Evolutionary conservation across 2,113 vertebrate genomes (phyloP), one percentile per base, ranked within the genome.

Genomic region (Tringa solitaria): DNA sequence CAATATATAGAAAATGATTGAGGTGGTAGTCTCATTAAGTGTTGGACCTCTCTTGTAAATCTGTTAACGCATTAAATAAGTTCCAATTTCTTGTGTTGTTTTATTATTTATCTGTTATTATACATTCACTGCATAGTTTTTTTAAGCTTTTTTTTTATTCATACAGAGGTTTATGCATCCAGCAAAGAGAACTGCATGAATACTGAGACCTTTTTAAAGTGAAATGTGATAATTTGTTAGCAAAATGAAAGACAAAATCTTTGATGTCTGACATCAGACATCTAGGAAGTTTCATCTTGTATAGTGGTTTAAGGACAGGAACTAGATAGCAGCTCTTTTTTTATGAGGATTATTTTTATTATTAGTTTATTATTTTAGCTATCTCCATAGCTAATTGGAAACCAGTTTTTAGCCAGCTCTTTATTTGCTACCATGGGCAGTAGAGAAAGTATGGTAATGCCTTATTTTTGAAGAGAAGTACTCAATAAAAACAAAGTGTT

Each of bases 41-140:
- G 41, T 67, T 84, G 30, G 10, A 57, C 74, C 12, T 8, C 51
- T 30, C 23, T 9, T 61, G 32, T 76, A 39, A 50, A 12, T 73
- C 69, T 73, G 1, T 61, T 15, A 39, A 35, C 16, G 17, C 4
- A 7, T 61, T 35, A 76, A 87, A 46, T 51, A 53, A 37, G 39
- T 56, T 74, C 35, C 51, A 6, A 35, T 53, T 81, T 90, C 2
- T 6, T 39, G 6, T 33, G 0, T 23, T 74, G 22, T 45, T 91
- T 43, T 53, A 19, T 78, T 45, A 30, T 77, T 60, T 73, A 18
- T 48, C 33, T 53, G 11, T 79, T 91, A 16, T 64, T 59, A 19
- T 9, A 45, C 6, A 28, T 67, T 61, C 0, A 0, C 39, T 8
- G 10, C 14, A 8, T 45, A 35, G 37, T 53, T 50, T n/a, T 53